Percentiles rank a stretch among this genome's conserved stretches.
Evolutionary conservation across 2,797 vertebrate species (phyloP).

Genomic region (Thamnophis elegans): DNA sequence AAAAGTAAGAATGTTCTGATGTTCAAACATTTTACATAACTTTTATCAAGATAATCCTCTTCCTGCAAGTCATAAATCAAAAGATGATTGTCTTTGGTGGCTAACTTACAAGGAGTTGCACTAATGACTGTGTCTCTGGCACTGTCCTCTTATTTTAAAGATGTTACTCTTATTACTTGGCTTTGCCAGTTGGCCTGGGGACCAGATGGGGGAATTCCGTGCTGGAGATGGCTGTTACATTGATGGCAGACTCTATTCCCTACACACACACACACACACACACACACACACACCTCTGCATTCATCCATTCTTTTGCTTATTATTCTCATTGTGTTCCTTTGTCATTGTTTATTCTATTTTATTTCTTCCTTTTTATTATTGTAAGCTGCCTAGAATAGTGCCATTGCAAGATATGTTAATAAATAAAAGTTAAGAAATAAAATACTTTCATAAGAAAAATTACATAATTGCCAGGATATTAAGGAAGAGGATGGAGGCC

Average conservation of each 20-base stretch:
- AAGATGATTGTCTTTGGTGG: not conserved
- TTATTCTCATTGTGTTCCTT: not conserved
- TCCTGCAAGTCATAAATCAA: not conserved
- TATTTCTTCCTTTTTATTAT: not conserved
- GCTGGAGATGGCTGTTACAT: not conserved
- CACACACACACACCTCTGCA: not conserved
- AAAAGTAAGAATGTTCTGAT: not conserved
- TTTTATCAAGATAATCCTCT: not conserved
- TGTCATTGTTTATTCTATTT: not conserved
- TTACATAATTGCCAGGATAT: not conserved
- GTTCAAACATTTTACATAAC: not conserved
- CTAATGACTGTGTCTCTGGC: not conserved
- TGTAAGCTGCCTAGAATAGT: not conserved
- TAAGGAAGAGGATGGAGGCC: not conserved
- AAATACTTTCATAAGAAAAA: not conserved
- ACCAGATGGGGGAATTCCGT: not conserved
- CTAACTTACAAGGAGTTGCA: not conserved
- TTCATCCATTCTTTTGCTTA: not conserved
- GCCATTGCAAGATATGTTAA: not conserved
- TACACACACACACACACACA: not conserved
- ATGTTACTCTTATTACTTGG: not conserved
- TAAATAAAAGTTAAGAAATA: not conserved
- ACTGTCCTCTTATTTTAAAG: not conserved
- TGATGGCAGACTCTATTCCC: not conserved
- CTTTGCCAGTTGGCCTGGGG: not conserved